Conservation (phyloP, 2,888 invertebrate genomes). For the Nephrotoma guestfalica region DNA sequence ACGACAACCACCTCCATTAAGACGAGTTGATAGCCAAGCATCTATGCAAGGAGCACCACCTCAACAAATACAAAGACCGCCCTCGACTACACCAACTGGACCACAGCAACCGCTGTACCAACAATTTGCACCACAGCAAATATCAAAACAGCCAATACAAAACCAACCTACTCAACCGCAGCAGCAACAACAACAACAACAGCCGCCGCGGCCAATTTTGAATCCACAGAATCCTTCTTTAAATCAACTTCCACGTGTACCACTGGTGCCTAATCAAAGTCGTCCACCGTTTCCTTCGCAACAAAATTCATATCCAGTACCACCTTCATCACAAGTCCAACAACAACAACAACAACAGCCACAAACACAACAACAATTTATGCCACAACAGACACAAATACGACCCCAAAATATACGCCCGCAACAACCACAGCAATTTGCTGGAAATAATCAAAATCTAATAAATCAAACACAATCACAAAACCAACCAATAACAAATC, state of each 20-base stretch:
- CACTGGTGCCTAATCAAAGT: conserved; percentile 12
- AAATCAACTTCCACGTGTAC: conserved; percentile 18
- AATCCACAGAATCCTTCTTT: conserved; percentile 10
- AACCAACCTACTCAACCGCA: conserved; percentile 5
- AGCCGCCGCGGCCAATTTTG: conserved; percentile 11
- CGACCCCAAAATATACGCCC: conserved; percentile 5
- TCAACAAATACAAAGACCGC: conserved; percentile 13
- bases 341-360: conserved; percentile 17
- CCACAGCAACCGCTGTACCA: conserved; percentile 8
- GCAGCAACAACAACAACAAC: conserved; percentile 14
- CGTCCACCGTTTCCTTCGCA: conserved; percentile 23
- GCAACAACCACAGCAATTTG: conserved; percentile 4
- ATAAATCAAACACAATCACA: conserved; percentile 1
- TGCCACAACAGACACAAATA: conserved; percentile 5
- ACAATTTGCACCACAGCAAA: conserved; percentile 1
- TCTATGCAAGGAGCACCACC: conserved; percentile 15
- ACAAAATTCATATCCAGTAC: conserved; percentile 17
- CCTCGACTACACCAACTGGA: conserved; percentile 9
- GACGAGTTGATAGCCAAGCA: conserved; percentile 7
- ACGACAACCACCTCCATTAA: not conserved
- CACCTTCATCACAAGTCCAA: conserved; percentile 5
- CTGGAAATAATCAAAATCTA: not conserved
- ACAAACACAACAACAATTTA: conserved; percentile 13
- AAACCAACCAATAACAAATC: not conserved
- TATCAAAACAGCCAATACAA: not conserved